These are phyloP conservation scores for Channa striata DNA, from an alignment of 2,797 vertebrate genomes.

Conservation along the genomic window DNA sequence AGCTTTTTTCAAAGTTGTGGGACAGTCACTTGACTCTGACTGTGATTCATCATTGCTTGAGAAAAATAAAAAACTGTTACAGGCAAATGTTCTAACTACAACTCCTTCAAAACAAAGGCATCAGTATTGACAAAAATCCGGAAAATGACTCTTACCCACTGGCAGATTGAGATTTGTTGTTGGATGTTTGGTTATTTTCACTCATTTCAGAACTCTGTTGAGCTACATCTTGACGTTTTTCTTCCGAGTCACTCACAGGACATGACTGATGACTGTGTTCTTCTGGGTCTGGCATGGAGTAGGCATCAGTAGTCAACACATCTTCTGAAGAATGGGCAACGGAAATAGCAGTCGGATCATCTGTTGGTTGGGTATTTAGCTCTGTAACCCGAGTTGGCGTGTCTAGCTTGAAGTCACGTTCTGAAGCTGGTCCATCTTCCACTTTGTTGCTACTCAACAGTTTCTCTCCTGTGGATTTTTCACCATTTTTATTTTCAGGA, in stretches of 20 bases:
- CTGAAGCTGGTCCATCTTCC: slow-evolving; percentile 1
- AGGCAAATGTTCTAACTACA: not conserved
- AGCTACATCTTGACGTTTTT: not conserved
- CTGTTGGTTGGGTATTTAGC: slow-evolving; percentile 6
- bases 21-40: slow-evolving; percentile 1
- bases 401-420: not conserved
- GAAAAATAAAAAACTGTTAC: not conserved
- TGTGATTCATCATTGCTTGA: slow-evolving; percentile 37
- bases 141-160: slow-evolving; percentile 40
- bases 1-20: slow-evolving; percentile 34
- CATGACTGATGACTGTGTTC: not conserved
- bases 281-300: not conserved
- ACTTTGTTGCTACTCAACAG: not conserved
- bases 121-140: not conserved
- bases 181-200: not conserved
- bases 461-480: not conserved
- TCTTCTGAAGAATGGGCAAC: slow-evolving; percentile 4
- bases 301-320: not conserved
- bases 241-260: not conserved
- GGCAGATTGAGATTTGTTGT: not conserved
- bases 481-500: slow-evolving; percentile 3
- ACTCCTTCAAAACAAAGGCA: not conserved
- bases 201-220: slow-evolving; percentile 9
- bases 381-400: not conserved
- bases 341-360: not conserved